phyloP scores from a whole-genome alignment of 2,113 vertebrate genomes.

The Xyrauchen texanus region DNA sequence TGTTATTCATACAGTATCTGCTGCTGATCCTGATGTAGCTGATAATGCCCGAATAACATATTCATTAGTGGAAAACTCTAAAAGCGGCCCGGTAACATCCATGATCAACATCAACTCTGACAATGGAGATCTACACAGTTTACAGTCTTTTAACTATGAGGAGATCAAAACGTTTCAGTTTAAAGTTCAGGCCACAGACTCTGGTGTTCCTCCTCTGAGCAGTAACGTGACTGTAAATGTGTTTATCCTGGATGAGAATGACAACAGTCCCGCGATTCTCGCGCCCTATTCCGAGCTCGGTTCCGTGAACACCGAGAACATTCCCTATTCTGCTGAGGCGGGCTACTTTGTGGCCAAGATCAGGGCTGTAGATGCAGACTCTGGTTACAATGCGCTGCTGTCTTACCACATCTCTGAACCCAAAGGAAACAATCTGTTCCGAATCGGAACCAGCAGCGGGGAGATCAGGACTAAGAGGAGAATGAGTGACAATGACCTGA shows the following conservation, averaged over 20 bases:
- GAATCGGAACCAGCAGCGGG: constrained; percentile 50
- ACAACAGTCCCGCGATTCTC: constrained; percentile 64
- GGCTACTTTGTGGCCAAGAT: constrained; percentile 73
- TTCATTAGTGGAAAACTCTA: constrained; percentile 55
- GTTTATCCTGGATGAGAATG: constrained; percentile 70
- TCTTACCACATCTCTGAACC: constrained; percentile 67
- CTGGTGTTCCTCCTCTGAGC: constrained; percentile 65
- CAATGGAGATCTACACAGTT: constrained; percentile 41
- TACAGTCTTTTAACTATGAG: constrained; percentile 52
- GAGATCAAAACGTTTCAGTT: constrained; percentile 64
- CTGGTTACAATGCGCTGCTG: constrained; percentile 75
- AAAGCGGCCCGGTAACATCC: constrained; percentile 51
- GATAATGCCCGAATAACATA: constrained; percentile 61
- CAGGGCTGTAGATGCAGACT: constrained; percentile 70
- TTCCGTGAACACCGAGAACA: constrained; percentile 33
- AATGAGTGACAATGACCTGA: constrained; percentile 68
- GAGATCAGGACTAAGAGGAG: constrained; percentile 67
- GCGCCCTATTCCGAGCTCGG: constrained; percentile 40
- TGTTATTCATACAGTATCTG: constrained; percentile 64
- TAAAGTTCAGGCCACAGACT: constrained; percentile 69
- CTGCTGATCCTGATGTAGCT: constrained; percentile 63
- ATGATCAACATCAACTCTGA: constrained; percentile 57
- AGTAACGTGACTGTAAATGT: constrained; percentile 68
- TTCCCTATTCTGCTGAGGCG: constrained; percentile 40
- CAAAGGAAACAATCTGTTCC: constrained; percentile 54